Conservation (phyloP, 2,797 vertebrate genomes). For the Xenops minutus region DNA sequence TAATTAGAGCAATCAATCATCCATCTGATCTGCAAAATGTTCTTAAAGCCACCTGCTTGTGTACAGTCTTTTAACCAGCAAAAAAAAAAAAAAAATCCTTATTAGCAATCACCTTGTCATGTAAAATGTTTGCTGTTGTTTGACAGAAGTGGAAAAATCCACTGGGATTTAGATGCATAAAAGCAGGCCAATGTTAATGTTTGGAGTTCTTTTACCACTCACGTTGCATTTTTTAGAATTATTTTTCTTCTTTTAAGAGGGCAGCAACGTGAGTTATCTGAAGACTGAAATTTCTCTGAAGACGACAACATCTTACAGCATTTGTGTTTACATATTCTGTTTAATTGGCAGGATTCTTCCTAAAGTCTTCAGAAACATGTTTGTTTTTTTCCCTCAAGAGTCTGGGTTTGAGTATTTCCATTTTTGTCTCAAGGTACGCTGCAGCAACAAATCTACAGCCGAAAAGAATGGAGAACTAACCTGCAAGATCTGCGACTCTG, state of each 20-base stretch:
- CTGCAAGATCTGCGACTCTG: background rate
- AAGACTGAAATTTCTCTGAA: background rate
- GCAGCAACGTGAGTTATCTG: background rate
- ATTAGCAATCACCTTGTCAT: background rate
- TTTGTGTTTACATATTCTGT: background rate
- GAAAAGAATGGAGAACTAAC: background rate
- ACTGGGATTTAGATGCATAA: background rate
- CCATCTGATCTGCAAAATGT: background rate
- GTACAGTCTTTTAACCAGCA: background rate
- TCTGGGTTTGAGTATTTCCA: background rate
- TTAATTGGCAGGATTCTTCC: background rate
- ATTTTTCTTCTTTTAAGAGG: background rate
- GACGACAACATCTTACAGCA: background rate
- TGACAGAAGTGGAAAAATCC: conserved; percentile 1
- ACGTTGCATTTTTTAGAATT: background rate
- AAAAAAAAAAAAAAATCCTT: background rate
- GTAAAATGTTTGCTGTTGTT: background rate
- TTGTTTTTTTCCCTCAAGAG: background rate
- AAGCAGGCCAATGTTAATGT: background rate
- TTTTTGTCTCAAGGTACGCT: background rate
- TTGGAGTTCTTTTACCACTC: background rate
- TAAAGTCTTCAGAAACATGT: background rate
- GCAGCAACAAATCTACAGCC: background rate
- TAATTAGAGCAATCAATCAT: conserved; percentile 17
- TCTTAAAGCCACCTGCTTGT: background rate